These are phyloP conservation scores for Ecliptopera silaceata DNA, from an alignment of 2,888 invertebrate genomes.

Conservation along the genomic window DNA sequence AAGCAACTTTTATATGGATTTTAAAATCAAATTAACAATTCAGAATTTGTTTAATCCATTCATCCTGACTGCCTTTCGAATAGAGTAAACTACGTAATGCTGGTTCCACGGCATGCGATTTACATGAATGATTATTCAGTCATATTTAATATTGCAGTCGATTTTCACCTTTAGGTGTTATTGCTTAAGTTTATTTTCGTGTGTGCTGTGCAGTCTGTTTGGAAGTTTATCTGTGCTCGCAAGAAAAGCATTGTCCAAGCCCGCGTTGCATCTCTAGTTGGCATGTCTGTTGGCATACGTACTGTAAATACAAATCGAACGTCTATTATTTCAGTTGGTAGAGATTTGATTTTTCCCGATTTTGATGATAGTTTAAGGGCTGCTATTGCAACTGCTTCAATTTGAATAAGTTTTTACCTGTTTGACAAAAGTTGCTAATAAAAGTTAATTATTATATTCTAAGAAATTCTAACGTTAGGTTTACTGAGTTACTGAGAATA, in stretches of 20 bases:
- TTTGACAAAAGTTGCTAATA: too few relatives aligned
- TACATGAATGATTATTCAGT: constrained; percentile 75
- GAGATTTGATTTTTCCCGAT: background rate
- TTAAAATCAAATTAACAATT: constrained; percentile 56
- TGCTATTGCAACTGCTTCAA: too few relatives aligned
- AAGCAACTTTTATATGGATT: constrained; percentile 32
- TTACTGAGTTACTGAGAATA: too few relatives aligned
- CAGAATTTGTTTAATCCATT: constrained; percentile 62
- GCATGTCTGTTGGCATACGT: constrained; percentile 35
- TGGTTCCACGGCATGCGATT: constrained; percentile 68
- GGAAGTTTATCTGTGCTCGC: constrained; percentile 65
- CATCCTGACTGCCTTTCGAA: constrained; percentile 58
- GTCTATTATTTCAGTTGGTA: constrained; percentile 13
- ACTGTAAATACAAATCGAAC: constrained; percentile 47
- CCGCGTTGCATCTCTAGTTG: constrained; percentile 43
- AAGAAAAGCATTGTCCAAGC: constrained; percentile 62
- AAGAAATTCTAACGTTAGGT: too few relatives aligned
- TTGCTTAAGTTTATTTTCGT: constrained; percentile 46
- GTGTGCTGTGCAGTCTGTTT: constrained; percentile 42
- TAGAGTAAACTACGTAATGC: constrained; percentile 69
- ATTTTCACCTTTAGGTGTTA: constrained; percentile 44
- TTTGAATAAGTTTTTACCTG: too few relatives aligned
- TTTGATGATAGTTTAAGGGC: background rate
- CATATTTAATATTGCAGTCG: constrained; percentile 38
- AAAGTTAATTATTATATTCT: too few relatives aligned